Evolutionary conservation across 2,113 vertebrate genomes (phyloP), one percentile per base, ranked within the genome.

Genomic region (Rhinoptilus africanus): DNA sequence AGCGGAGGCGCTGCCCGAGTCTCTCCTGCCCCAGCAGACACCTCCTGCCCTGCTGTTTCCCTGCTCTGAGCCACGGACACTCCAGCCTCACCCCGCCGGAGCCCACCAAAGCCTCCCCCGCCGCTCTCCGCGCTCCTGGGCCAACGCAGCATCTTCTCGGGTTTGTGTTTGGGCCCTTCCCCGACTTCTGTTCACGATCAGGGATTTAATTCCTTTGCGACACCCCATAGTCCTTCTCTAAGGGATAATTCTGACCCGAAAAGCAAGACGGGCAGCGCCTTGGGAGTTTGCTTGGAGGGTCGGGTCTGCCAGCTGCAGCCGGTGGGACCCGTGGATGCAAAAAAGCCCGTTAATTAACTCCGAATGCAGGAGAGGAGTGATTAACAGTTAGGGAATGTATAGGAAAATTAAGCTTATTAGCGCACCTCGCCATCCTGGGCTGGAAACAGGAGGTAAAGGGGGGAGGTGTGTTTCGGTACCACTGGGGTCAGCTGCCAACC

Each of bases 1-100:
- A 59, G 32, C 1, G 6, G 23, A 10, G 32, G 17, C 28, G 4
- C 41, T 32, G 14, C 21, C 53, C 0, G 3, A 2, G 10, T 21
- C 74, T 14, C 37, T 28, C 48, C 6, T 11, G 54, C 24, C 32
- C 60, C 1, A 4, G 59, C 34, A 45, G 35, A 6, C 9, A 4
- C 6, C 6, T 53, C 27, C 79, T 50, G 66, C 43, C 43, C 22
- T n/a, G 0, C 2, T 7, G 7, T 16, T 7, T n/a, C 54, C 26
- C 48, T 5, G 7, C 47, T 21, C 9, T 1, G 10, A 23, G 16
- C 57, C 10, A 4, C 1, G 5, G 14, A 35, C 50, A 12, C 56
- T 69, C 54, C n/a, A 32, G 17, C 64, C 41, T 35, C 26, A 3
- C 8, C 41, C 32, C 12, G 1, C 4, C 27, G 4, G 47, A 45